Evolutionary conservation across 2,888 invertebrate species (phyloP), one percentile per base, ranked within the genome.

Genomic region (Xylota segnis): DNA sequence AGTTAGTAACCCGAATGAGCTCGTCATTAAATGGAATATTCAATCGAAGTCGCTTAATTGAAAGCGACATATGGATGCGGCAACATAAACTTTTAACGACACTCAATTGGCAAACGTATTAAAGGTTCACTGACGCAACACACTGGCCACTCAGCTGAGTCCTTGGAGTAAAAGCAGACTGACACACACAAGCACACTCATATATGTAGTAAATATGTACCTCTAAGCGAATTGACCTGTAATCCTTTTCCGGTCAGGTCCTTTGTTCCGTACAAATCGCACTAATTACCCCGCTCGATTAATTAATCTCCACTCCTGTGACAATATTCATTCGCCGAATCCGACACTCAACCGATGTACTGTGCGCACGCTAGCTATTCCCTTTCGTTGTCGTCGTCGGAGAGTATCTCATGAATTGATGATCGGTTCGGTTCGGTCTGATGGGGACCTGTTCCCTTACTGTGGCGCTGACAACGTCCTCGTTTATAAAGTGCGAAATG

Each of bases 1-100:
- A 14, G 47, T 43, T 12, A 14, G 14, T 16, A 50, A 71, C 43
- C 52, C 43, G 50, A 78, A 14, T 34, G 63, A 63, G 63, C 63
- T 65, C 65, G 56, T 63, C 54, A 65, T 63, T 78, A 56, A 74
- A 63, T 56, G 63, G 34, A 78, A 63, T 77, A 61, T 56, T 45
- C 75, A 84, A 79, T 83, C 78, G 50, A 79, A 65, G 16, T 9
- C 63, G 6, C 16, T 75, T 84, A 66, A 84, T 79, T 84, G 77
- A 77, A 37, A 56, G 16, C 32, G 37, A 40, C 45, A 37, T 29
- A 50, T 54, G 6, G 40, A 72, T 66, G 52, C 65, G 58, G 75
- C 59, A 23, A 45, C 45, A 59, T 75, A 78, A 70, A 74, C 34
- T 71, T 75, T 84, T 84, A 84, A 79, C 66, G 74, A 66, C 65